Evolutionary conservation across 2,113 vertebrate genomes (phyloP).

Genomic region (Ptyas mucosa): DNA sequence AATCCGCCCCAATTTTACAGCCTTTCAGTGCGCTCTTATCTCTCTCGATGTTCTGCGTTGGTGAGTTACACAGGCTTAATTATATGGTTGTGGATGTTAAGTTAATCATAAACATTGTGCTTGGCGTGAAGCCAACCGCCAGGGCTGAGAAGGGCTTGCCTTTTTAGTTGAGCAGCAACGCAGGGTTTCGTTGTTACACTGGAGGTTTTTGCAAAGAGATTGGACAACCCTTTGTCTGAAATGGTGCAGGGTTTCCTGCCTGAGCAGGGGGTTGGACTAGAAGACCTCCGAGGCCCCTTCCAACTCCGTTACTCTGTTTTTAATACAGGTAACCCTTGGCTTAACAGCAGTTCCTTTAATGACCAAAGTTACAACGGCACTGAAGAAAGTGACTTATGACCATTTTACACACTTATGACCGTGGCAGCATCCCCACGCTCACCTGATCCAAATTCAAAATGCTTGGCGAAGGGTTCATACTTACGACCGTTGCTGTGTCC

Average conservation of each 20-base stretch:
- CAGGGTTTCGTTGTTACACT: neutral
- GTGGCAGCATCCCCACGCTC: too few species aligned
- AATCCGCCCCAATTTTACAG: neutral
- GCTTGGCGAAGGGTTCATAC: neutral
- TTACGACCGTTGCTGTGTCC: neutral
- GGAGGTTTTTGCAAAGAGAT: neutral
- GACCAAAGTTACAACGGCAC: neutral
- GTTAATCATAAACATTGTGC: neutral
- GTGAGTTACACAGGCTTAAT: slow-evolving; percentile 1
- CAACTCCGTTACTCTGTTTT: neutral
- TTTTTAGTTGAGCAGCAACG: neutral
- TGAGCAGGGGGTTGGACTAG: neutral
- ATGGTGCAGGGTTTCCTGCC: neutral
- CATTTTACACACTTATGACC: neutral
- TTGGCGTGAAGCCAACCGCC: neutral
- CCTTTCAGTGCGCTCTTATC: neutral
- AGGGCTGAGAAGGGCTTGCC: neutral
- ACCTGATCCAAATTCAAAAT: neutral
- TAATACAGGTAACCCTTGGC: neutral
- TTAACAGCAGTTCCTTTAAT: neutral
- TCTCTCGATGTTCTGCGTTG: neutral
- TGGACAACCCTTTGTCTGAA: neutral
- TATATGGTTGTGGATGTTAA: neutral
- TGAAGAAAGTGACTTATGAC: neutral
- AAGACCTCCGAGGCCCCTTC: neutral